A percentile compares a stretch with the other conserved stretches of the same genome.
Evolutionary conservation across 2,888 invertebrate species (phyloP).

Genomic region (Cataglyphis cursor): DNA sequence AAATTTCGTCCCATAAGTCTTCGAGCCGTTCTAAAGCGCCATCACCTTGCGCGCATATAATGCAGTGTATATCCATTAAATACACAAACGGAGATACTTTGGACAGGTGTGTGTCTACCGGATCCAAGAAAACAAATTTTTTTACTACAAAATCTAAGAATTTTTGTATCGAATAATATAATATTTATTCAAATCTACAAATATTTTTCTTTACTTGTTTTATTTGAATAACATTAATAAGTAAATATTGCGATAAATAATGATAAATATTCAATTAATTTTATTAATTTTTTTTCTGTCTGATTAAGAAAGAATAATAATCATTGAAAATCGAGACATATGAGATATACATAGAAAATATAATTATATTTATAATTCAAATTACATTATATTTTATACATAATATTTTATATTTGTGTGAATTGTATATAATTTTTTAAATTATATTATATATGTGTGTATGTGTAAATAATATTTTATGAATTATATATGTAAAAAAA

Average conservation of each 20-base stretch:
- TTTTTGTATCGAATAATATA: not conserved
- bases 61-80: constrained; percentile 58
- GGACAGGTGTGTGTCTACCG: not conserved
- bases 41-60: constrained; percentile 65
- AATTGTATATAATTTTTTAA: no score
- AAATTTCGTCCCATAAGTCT: constrained; percentile 85
- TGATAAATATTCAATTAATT: not conserved
- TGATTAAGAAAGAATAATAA: not conserved
- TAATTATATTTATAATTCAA: no score
- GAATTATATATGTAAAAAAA: not conserved
- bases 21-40: constrained; percentile 74
- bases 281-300: not conserved
- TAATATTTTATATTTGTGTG: no score
- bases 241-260: not conserved
- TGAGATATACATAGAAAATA: no score
- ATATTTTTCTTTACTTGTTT: not conserved
- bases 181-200: not conserved
- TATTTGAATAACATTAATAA: not conserved
- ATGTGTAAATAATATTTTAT: not conserved
- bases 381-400: no score
- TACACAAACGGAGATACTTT: constrained; percentile 25
- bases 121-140: not conserved
- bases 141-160: not conserved
- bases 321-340: not conserved
- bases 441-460: no score